Evolutionary conservation across 1,140 invertebrate genomes (phyloP).

Genomic region (Cecropterus lyciades): DNA sequence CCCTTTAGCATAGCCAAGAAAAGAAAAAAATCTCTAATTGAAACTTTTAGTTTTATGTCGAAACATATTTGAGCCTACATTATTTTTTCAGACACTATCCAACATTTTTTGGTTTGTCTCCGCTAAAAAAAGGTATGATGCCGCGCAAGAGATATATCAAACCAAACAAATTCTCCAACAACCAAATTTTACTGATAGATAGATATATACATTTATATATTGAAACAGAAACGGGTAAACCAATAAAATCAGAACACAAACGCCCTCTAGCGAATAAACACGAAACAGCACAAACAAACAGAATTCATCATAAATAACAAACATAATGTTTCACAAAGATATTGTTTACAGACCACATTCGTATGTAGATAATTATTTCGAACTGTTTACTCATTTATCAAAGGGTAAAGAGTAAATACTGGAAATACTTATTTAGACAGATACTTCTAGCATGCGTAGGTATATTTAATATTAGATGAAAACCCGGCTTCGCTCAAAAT

Average conservation of each 20-base stretch:
- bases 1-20: too few species aligned
- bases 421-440: slow-evolving; percentile 3
- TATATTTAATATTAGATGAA: neutral
- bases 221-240: neutral
- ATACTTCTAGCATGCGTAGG: neutral
- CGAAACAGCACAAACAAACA: neutral
- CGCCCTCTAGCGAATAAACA: slow-evolving; percentile 12
- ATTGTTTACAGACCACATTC: neutral
- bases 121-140: too few species aligned
- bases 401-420: slow-evolving; percentile 13
- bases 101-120: too few species aligned
- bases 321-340: slow-evolving; percentile 10
- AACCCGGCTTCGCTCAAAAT: too few species aligned
- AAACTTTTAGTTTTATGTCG: too few species aligned
- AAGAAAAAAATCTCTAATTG: too few species aligned
- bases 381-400: slow-evolving; percentile 26
- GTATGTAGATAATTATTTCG: slow-evolving; percentile 9
- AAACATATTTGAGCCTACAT: too few species aligned
- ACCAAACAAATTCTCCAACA: too few species aligned
- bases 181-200: too few species aligned
- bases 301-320: slow-evolving; percentile 7
- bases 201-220: too few species aligned
- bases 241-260: neutral
- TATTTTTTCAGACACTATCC: too few species aligned
- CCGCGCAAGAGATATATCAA: too few species aligned